Conservation (phyloP, 2,797 vertebrate genomes). For the Enteromius anoplus region DNA sequence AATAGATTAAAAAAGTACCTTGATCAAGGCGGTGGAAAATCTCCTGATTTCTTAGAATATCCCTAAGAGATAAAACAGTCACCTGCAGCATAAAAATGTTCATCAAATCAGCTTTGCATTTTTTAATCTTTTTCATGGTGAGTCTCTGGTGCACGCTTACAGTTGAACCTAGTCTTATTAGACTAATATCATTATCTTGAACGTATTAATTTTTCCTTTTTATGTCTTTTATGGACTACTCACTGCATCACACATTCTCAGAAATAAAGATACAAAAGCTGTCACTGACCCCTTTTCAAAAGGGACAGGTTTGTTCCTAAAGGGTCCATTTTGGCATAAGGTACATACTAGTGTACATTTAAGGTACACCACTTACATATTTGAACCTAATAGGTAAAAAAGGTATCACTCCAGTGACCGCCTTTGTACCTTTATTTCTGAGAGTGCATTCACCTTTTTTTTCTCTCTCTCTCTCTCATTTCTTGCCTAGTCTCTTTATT, state of each 20-base stretch:
- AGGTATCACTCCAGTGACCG: too few relatives aligned
- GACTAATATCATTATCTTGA: conserved; percentile 9
- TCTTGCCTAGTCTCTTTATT: not conserved
- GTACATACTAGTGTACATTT: too few relatives aligned
- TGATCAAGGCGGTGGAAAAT: not conserved
- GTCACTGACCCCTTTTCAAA: too few relatives aligned
- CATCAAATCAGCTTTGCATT: conserved; percentile 22
- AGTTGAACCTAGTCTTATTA: conserved; percentile 6
- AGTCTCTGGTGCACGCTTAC: not conserved
- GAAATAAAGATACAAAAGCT: too few relatives aligned
- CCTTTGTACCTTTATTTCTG: too few relatives aligned
- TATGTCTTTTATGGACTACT: not conserved
- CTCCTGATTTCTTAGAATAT: not conserved
- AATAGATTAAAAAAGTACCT: not conserved
- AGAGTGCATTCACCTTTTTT: not conserved
- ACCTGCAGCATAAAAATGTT: conserved; percentile 6
- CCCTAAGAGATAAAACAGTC: not conserved
- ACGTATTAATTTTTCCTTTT: not conserved
- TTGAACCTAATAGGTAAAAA: too few relatives aligned
- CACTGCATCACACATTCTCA: not conserved
- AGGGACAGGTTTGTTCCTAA: too few relatives aligned
- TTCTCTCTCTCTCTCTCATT: not conserved
- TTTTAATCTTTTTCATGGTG: not conserved
- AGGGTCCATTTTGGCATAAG: too few relatives aligned
- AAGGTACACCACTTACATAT: too few relatives aligned